These are phyloP conservation scores for Gambusia affinis DNA, from an alignment of 2,113 vertebrate genomes.

Conservation along the genomic window DNA sequence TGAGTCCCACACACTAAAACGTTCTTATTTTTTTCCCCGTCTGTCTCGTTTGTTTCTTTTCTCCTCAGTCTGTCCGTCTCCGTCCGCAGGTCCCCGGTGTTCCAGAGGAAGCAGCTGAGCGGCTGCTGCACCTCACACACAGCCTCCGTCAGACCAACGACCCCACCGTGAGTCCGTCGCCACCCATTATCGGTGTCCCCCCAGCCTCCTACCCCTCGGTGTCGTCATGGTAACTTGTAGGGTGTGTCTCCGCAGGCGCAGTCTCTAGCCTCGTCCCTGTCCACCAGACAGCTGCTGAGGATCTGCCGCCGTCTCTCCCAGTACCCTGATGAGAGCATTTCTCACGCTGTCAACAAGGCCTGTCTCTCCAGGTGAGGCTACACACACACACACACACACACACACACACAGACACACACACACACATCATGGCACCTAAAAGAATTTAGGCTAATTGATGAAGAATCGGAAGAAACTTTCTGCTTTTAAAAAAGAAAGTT, in stretches of 20 bases:
- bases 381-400: too few relatives aligned
- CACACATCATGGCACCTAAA: background rate
- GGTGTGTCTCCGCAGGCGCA: conserved; percentile 80
- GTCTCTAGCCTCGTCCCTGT: conserved; percentile 92
- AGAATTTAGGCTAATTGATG: too few relatives aligned
- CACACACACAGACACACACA: too few relatives aligned
- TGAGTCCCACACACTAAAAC: conserved; percentile 66
- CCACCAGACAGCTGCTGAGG: conserved; percentile 91
- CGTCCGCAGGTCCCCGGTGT: conserved; percentile 82
- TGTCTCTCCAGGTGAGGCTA: conserved; percentile 91
- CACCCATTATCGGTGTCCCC: too few relatives aligned
- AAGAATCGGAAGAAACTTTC: too few relatives aligned
- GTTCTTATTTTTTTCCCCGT: background rate
- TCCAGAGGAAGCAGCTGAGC: conserved; percentile 84
- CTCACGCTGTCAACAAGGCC: conserved; percentile 89
- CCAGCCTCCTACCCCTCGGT: background rate
- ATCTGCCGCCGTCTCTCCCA: conserved; percentile 90
- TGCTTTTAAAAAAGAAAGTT: background rate
- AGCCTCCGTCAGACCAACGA: conserved; percentile 88
- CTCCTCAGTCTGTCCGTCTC: background rate
- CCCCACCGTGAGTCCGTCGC: conserved; percentile 82
- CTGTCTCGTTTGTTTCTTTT: too few relatives aligned
- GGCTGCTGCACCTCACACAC: conserved; percentile 89
- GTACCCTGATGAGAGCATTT: conserved; percentile 89
- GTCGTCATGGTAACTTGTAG: conserved; percentile 1